A percentile compares a stretch with the other conserved stretches of the same genome.
Conservation (phyloP, 1,140 invertebrate genomes). For the Parasteatoda tepidariorum region DNA sequence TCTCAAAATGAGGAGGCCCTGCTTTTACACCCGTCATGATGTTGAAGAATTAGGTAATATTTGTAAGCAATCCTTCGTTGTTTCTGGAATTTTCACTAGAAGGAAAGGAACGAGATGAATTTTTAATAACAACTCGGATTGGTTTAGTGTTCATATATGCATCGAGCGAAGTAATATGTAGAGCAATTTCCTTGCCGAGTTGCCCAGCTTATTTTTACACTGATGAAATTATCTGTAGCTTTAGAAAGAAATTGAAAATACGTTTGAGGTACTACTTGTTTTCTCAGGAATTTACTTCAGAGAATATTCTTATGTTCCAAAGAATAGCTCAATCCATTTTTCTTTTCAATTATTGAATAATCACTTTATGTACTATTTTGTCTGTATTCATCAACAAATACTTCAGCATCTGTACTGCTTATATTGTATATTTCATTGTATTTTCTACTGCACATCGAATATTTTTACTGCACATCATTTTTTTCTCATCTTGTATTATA, state of each 20-base stretch:
- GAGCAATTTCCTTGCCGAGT: not conserved
- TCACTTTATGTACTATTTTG: not conserved
- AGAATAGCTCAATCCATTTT: not conserved
- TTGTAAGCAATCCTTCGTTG: not conserved
- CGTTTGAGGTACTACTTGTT: not conserved
- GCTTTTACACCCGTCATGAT: not conserved
- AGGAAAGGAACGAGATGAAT: not conserved
- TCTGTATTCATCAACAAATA: not conserved
- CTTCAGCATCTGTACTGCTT: not conserved
- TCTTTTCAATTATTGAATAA: not conserved
- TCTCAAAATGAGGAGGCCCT: too few species aligned
- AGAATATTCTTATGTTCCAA: slow-evolving; percentile 12
- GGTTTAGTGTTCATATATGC: not conserved
- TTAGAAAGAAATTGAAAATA: not conserved
- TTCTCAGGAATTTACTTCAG: not conserved
- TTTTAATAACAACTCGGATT: not conserved
- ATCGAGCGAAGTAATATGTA: not conserved
- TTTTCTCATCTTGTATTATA: too few species aligned
- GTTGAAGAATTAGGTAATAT: not conserved
- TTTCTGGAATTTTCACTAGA: not conserved
- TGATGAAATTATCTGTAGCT: not conserved
- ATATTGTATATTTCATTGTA: not conserved
- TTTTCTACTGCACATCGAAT: not conserved
- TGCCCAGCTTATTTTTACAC: not conserved
- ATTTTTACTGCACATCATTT: not conserved